A percentile compares a stretch with the other conserved stretches of the same genome.
Conservation (phyloP, 2,113 vertebrate species). For the Mustela nigripes region DNA sequence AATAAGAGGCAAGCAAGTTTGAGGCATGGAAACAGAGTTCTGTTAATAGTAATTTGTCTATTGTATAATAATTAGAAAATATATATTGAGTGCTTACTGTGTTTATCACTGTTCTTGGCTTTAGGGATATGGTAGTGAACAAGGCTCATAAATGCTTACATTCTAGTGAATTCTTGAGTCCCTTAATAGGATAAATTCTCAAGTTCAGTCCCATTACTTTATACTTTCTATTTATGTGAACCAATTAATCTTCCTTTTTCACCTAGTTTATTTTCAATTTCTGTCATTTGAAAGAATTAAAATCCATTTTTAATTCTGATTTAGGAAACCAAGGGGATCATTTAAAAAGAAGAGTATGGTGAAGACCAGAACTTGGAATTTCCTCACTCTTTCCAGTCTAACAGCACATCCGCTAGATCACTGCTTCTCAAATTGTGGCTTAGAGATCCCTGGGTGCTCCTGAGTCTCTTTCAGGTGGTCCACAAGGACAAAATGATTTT, state of each 20-base stretch:
- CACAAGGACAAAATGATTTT: not conserved
- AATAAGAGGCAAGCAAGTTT: not conserved
- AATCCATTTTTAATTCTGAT: not conserved
- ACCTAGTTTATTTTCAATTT: slow-evolving; percentile 6
- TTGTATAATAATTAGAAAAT: not conserved
- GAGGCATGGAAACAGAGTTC: not conserved
- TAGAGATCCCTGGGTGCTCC: not conserved
- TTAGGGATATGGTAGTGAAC: not conserved
- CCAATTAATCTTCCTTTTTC: not conserved
- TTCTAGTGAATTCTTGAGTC: not conserved
- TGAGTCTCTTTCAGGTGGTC: not conserved
- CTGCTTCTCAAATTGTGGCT: not conserved
- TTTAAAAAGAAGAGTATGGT: slow-evolving; percentile 13
- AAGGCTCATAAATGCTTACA: not conserved
- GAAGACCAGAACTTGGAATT: not conserved
- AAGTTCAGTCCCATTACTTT: not conserved
- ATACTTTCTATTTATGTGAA: not conserved
- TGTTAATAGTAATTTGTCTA: not conserved
- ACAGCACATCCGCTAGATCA: not conserved
- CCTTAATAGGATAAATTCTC: not conserved
- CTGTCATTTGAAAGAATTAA: not conserved
- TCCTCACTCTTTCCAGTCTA: not conserved
- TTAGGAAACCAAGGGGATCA: not conserved
- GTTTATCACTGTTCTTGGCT: not conserved
- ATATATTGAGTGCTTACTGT: not conserved